Conservation (phyloP, 2,888 invertebrate species). For the Conchocele bisecta region DNA sequence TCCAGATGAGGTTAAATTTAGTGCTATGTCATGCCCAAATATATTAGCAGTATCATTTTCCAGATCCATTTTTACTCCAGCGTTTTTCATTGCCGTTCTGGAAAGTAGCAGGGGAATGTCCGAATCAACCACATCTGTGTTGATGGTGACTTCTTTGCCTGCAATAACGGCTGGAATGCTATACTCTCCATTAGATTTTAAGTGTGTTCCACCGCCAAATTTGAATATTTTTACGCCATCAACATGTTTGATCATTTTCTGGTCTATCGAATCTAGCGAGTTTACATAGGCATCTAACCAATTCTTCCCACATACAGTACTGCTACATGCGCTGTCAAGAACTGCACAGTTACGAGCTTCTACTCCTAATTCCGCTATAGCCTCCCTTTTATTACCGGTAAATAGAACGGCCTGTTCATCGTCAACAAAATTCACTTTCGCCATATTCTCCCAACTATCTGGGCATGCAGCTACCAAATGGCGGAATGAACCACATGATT, state of each 20-base stretch:
- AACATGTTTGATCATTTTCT: neutral
- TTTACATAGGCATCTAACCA: constrained; percentile 18
- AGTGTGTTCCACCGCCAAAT: constrained; percentile 29
- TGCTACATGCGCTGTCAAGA: constrained; percentile 24
- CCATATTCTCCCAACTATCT: constrained; percentile 50
- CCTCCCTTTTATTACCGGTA: constrained; percentile 37
- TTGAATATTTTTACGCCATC: constrained; percentile 32
- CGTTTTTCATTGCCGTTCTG: constrained; percentile 37
- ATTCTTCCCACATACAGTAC: constrained; percentile 19
- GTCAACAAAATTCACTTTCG: constrained; percentile 24
- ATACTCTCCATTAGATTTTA: constrained; percentile 28
- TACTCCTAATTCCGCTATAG: neutral
- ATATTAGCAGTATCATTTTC: constrained; percentile 45
- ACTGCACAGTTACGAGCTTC: constrained; percentile 28
- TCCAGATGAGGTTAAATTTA: constrained; percentile 48
- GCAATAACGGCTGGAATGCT: constrained; percentile 11
- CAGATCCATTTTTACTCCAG: constrained; percentile 43
- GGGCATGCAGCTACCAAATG: constrained; percentile 42
- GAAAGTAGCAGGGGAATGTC: constrained; percentile 35
- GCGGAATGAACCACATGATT: constrained; percentile 41
- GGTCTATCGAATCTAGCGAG: constrained; percentile 12
- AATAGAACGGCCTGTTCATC: constrained; percentile 43
- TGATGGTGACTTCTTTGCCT: constrained; percentile 24
- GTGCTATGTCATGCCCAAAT: constrained; percentile 23
- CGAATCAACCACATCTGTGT: constrained; percentile 43